Evolutionary conservation across 2,797 vertebrate genomes (phyloP).

Genomic region (Saxicola maurus): DNA sequence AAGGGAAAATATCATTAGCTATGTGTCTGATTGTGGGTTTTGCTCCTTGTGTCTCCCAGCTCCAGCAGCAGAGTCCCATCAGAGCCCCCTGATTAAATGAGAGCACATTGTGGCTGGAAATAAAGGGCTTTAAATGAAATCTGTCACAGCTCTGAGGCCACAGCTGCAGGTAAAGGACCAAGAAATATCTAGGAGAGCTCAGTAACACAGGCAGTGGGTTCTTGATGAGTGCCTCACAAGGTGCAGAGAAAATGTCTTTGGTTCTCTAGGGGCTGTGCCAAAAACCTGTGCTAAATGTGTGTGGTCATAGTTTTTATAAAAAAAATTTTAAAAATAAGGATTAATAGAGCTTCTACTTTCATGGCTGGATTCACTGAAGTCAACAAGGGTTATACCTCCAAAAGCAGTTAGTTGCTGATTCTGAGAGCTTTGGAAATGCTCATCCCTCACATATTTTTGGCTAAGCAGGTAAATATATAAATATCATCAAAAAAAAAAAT

Average conservation of each 20-base stretch:
- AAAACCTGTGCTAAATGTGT: neutral
- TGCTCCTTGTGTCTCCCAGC: neutral
- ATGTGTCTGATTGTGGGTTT: neutral
- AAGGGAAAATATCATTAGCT: neutral
- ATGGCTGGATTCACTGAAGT: neutral
- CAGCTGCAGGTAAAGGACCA: neutral
- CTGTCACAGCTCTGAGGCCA: neutral
- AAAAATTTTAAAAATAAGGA: neutral
- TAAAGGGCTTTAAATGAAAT: conserved; percentile 7
- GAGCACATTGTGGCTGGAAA: neutral
- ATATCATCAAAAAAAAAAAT: neutral
- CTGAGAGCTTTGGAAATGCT: neutral
- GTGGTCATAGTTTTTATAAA: neutral
- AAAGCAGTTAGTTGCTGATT: neutral
- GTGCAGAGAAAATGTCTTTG: neutral
- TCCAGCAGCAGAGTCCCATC: neutral
- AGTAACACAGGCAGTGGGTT: neutral
- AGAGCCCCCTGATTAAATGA: neutral
- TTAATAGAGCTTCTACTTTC: neutral
- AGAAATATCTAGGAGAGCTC: neutral
- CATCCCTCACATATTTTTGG: neutral
- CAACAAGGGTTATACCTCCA: neutral
- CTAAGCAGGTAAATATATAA: neutral
- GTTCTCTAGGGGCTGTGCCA: neutral
- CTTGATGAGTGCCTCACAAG: neutral